phyloP scores from a whole-genome alignment of 2,113 vertebrate species.

The Bubo blakistoni region DNA sequence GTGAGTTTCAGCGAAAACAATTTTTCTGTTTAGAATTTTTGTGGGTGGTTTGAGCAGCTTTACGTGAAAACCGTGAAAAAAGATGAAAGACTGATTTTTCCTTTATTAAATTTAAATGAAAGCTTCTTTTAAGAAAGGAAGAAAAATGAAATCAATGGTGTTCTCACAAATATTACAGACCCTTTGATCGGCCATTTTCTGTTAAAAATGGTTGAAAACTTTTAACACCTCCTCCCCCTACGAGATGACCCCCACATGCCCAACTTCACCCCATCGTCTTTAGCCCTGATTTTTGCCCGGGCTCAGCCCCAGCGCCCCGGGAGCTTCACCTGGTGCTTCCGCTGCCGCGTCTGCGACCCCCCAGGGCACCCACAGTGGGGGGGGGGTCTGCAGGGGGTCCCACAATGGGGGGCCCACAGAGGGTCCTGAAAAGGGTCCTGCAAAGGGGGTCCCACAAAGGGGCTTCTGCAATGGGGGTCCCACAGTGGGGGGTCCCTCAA shows the following conservation, averaged over 20 bases:
- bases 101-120: slow-evolving; percentile 57
- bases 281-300: rapidly evolving
- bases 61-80: neutral
- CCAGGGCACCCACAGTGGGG: neutral
- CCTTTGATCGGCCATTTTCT: neutral
- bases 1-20: neutral
- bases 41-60: neutral
- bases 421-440: no score
- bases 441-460: no score
- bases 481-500: no score
- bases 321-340: neutral
- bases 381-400: neutral
- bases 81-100: slow-evolving; percentile 20
- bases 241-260: rapidly evolving
- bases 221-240: neutral
- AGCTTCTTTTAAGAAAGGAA: neutral
- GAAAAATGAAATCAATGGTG: slow-evolving; percentile 1
- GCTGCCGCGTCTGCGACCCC: rapidly evolving
- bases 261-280: rapidly evolving
- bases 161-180: neutral
- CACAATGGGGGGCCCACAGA: no score
- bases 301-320: neutral
- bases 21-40: neutral
- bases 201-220: neutral
- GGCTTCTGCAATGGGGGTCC: no score